Evolutionary conservation across 2,797 vertebrate species (phyloP).

Genomic region (Anguilla marmorata): DNA sequence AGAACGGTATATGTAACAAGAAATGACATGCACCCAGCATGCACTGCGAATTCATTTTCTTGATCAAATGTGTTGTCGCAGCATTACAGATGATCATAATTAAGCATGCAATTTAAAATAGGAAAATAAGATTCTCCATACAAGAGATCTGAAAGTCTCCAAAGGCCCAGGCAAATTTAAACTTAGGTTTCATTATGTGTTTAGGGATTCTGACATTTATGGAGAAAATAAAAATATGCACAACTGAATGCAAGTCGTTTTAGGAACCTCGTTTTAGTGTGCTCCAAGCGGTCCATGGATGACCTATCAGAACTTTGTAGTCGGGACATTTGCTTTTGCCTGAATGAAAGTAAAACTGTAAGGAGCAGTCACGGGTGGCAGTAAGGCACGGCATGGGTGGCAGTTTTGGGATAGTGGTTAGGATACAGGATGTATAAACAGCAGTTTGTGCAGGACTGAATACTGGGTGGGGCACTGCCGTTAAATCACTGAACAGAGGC

Average conservation of each 20-base stretch:
- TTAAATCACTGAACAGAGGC: neutral
- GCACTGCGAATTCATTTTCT: neutral
- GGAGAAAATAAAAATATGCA: neutral
- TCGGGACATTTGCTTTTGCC: neutral
- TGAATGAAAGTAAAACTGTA: neutral
- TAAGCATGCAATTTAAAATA: neutral
- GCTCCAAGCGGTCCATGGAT: neutral
- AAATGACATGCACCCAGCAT: conserved; percentile 3
- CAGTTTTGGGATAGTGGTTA: neutral
- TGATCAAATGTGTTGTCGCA: neutral
- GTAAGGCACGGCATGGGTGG: neutral
- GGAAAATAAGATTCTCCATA: neutral
- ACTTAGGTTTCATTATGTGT: neutral
- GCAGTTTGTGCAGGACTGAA: neutral
- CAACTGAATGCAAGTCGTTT: neutral
- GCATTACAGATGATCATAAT: conserved; percentile 10
- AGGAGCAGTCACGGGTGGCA: neutral
- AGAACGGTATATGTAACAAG: neutral
- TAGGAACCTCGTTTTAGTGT: neutral
- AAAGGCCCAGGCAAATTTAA: neutral
- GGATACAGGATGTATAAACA: neutral
- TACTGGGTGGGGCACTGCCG: neutral
- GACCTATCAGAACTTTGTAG: neutral
- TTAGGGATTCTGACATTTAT: neutral
- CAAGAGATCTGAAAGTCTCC: neutral